Base-by-base conservation (phyloP, 2,888 invertebrate genomes). In the Patella depressa region DNA sequence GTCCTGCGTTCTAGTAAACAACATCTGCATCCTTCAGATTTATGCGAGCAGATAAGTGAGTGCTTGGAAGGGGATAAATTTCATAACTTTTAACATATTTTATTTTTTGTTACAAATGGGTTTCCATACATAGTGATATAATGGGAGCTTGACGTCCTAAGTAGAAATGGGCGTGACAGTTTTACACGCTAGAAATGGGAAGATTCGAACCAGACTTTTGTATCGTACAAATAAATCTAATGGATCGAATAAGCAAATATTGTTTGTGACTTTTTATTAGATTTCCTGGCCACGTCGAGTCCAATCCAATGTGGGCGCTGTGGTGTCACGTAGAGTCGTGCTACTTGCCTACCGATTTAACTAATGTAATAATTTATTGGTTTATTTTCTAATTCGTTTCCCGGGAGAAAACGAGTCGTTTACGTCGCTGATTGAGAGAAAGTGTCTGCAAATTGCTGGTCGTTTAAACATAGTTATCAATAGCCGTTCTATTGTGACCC, bases 161-260 rank as follows among this genome's bases (percentile, higher is more conserved):
- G 9, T 9, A 45, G 65, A 65, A 65, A 24, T 24, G 65, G 65
- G 65, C 65, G 65, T 65, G 65, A 19, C 19, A 12, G 24, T 11
- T 65, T n/a, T 65, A 24, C 65, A 65, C 19, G 65, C 12, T 65
- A 19, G 24, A 65, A 65, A 24, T 11, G 65, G 65, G 65, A 2
- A 65, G 65, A 65, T 65, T 65, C 11, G 24, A 14, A 19, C 12
- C 15, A 24, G 65, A 24, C 19, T 24, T 24, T 65, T 65, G 65
- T 65, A 24, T 65, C 24, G 65, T 19, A 65, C 65, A 65, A 65
- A 65, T 65, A 65, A 65, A 65, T 65, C 65, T 65, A 65, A 65
- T 65, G 65, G 65, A 65, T 65, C 65, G 65, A 65, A 65, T 65
- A 65, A 65, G 65, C 65, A 65, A 65, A 65, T 65, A 65, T 65